Base-by-base conservation (phyloP, 2,888 invertebrate species). In the Microctonus brassicae region DNA sequence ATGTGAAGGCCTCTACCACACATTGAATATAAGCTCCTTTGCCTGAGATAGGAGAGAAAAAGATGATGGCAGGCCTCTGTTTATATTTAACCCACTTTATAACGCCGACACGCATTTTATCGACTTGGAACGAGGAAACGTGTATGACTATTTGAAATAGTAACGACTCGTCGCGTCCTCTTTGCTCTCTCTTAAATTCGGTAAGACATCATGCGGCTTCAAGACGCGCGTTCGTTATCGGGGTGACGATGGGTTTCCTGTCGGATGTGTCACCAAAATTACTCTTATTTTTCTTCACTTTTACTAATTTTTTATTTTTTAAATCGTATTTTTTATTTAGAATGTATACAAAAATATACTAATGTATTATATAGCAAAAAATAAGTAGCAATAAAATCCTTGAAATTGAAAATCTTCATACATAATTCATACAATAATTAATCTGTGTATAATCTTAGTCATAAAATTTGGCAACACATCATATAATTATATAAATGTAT, bases 71-170 rank as follows among this genome's bases (percentile, higher is more conserved):
- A 60, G 42, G 39, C 61, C 65, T 68, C 67, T 75, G 76, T 77
- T 70, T 78, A 78, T 76, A 78, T 78, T 78, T 78, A 78, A 78
- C 77, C 74, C 65, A 74, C 75, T 77, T 77, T 76, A 77, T 70
- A 78, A 76, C 71, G 72, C 73, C 72, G 65, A 72, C 79, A 69
- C 75, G 75, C 73, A 70, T 76, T 76, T 75, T 77, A 77, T 75
- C 75, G 77, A 75, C 74, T 73, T 72, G 76, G 73, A 75, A 75
- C 73, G 74, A 76, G 73, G 75, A 75, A 77, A 72, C 69, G 55
- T 57, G 24, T n/a, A 70, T 66, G 71, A 61, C 58, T 66, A 58
- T 66, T 57, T 11, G 22, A 71, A 75, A 75, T 64, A 57, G 72
- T 67, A 74, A 65, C 70, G 66, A 74, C 63, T 33, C 29, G 39